Evolutionary conservation across 2,888 invertebrate genomes (phyloP), one percentile per base, ranked within the genome.

Genomic region (Ennomos erosarius): DNA sequence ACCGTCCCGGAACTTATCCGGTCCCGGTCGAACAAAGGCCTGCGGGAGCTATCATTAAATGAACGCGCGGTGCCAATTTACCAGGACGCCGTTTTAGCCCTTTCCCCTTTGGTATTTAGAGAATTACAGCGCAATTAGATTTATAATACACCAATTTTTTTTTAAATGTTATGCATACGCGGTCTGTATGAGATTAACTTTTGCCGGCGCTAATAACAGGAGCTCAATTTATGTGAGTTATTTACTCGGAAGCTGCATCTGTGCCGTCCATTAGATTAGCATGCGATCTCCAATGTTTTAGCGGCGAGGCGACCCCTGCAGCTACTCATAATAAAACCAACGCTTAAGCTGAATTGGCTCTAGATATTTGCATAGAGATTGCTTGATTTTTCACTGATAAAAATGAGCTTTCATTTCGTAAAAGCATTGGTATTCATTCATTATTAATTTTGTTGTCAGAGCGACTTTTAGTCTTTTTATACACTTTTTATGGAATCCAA

Each of bases 41-140:
- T 52, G 67, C 59, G 63, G 63, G 65, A 70, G 67, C 64, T 73
- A 74, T 75, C 71, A 67, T 70, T 74, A 75, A 75, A 78, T 78
- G 76, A 76, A 73, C 63, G 64, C 60, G 64, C 60, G 51, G 56
- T 62, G 74, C 71, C 75, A 78, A 77, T 78, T 80, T 75, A 68
- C 67, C 52, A 56, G 59, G 67, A 51, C 55, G 55, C 64, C 65
- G 61, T 68, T 75, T 73, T 67, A 51, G 49, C 63, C 56, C 58
- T 72, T 71, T 64, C 64, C 59, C 64, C 67, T 61, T 62, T 63
- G 65, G 62, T 67, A 64, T 60, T 63, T 67, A 65, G 58, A 55
- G 65, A 70, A 70, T 71, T 70, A 68, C 50, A 54, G 64, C 57
- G 62, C 61, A 63, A 70, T 75, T 74, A 69, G 54, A 68, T 62